These are phyloP conservation scores for Gymnodraco acuticeps DNA, from an alignment of 2,797 vertebrate species.

Conservation along the genomic window DNA sequence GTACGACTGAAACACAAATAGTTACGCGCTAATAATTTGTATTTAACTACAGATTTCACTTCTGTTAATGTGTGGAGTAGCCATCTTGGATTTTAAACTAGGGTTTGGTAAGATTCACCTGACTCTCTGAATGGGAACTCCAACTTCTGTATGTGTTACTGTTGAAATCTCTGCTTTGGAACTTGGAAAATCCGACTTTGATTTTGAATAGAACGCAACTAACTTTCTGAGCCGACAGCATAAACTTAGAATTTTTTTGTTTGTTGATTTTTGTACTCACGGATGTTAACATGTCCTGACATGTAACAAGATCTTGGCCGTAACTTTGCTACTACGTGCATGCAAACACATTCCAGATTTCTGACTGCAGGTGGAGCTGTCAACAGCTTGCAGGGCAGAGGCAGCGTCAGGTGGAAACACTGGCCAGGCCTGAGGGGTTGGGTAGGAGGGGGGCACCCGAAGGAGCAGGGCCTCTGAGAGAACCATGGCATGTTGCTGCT, in stretches of 20 bases:
- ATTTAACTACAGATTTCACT: too few species aligned
- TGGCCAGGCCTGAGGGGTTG: slow-evolving; percentile 52
- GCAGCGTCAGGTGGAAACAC: slow-evolving; percentile 64
- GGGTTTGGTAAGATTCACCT: too few species aligned
- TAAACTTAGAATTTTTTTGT: not conserved
- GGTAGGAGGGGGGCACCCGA: not conserved
- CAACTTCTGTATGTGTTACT: too few species aligned
- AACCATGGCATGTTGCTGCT: slow-evolving; percentile 25
- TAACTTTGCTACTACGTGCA: not conserved
- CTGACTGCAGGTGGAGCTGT: slow-evolving; percentile 75
- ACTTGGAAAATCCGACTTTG: too few species aligned
- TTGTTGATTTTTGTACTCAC: not conserved
- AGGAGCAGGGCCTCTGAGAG: slow-evolving; percentile 34
- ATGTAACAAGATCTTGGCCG: not conserved
- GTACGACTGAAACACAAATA: too few species aligned
- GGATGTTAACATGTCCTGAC: slow-evolving; percentile 1
- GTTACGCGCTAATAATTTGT: too few species aligned
- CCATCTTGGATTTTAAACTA: too few species aligned
- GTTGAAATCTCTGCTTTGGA: too few species aligned
- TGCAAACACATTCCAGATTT: slow-evolving; percentile 18
- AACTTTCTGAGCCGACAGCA: not conserved
- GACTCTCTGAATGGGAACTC: too few species aligned
- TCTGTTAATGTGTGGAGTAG: too few species aligned
- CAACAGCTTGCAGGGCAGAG: slow-evolving; percentile 43
- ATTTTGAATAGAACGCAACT: too few species aligned